Evolutionary conservation across 2,888 invertebrate genomes (phyloP).

Genomic region (Aethes cnicana): DNA sequence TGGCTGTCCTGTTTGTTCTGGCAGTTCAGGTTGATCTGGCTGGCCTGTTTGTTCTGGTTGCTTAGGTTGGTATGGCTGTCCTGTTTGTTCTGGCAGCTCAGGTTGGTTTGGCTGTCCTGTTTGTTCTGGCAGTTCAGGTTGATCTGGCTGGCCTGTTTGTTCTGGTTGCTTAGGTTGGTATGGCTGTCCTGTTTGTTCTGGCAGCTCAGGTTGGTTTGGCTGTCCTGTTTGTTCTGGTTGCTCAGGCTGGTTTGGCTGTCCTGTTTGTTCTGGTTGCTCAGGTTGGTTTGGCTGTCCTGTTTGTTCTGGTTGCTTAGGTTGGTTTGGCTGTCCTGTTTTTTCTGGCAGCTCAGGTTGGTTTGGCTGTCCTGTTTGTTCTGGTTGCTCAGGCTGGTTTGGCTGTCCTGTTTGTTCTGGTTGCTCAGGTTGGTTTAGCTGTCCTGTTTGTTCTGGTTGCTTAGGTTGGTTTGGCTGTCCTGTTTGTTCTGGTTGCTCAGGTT

Average conservation of each 20-base stretch:
- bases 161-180: conserved; percentile 12
- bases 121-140: too few species aligned
- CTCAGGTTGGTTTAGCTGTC: conserved; percentile 13
- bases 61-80: neutral
- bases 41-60: conserved; percentile 1
- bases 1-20: neutral
- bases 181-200: neutral
- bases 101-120: too few species aligned
- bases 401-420: too few species aligned
- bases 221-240: neutral
- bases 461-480: conserved; percentile 10
- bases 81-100: too few species aligned
- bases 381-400: neutral
- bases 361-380: conserved; percentile 5
- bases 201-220: neutral
- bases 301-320: neutral
- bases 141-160: conserved; percentile 12
- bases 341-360: neutral
- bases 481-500: conserved; percentile 5
- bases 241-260: neutral
- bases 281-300: too few species aligned
- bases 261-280: conserved; percentile 1
- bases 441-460: conserved; percentile 15
- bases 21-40: too few species aligned
- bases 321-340: conserved; percentile 1